phyloP scores from a whole-genome alignment of 2,113 vertebrate genomes.

The Piprites chloris region DNA sequence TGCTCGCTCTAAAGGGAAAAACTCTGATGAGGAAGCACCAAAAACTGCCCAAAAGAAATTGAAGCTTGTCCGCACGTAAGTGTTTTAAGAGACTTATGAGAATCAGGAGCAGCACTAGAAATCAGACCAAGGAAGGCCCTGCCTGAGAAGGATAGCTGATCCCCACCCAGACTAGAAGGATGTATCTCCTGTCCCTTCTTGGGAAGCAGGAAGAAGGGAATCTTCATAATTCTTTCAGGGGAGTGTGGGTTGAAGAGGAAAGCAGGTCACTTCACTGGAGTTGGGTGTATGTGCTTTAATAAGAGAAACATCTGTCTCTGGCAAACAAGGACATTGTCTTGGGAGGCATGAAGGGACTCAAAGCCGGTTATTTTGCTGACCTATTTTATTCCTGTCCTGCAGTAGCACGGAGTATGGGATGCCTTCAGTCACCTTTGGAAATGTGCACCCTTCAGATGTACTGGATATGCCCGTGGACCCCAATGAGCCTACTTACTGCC shows the following conservation, averaged over 20 bases:
- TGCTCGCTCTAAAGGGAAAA: slow-evolving; percentile 92
- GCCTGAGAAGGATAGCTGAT: background rate
- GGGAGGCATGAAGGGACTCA: background rate
- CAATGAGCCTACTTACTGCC: slow-evolving; percentile 97
- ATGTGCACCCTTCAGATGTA: slow-evolving; percentile 94
- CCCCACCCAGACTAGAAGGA: background rate
- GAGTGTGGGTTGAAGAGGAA: background rate
- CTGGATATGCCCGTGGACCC: slow-evolving; percentile 98
- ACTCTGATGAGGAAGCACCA: slow-evolving; percentile 90
- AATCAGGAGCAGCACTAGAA: background rate
- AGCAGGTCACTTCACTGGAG: background rate
- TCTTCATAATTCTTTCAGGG: background rate
- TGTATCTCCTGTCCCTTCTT: background rate
- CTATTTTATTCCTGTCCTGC: slow-evolving; percentile 13
- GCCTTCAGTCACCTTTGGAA: slow-evolving; percentile 87
- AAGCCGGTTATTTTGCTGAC: background rate
- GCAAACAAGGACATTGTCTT: background rate
- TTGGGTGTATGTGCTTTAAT: background rate
- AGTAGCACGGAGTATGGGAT: slow-evolving; percentile 89
- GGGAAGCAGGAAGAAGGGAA: background rate
- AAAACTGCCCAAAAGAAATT: slow-evolving; percentile 92
- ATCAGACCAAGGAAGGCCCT: background rate
- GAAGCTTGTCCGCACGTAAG: slow-evolving; percentile 92
- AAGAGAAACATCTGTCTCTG: background rate
- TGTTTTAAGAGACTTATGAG: background rate